A percentile compares a stretch with the other conserved stretches of the same genome.
These are phyloP conservation scores for Isichthys henryi DNA, from an alignment of 2,113 vertebrate species.

Conservation along the genomic window DNA sequence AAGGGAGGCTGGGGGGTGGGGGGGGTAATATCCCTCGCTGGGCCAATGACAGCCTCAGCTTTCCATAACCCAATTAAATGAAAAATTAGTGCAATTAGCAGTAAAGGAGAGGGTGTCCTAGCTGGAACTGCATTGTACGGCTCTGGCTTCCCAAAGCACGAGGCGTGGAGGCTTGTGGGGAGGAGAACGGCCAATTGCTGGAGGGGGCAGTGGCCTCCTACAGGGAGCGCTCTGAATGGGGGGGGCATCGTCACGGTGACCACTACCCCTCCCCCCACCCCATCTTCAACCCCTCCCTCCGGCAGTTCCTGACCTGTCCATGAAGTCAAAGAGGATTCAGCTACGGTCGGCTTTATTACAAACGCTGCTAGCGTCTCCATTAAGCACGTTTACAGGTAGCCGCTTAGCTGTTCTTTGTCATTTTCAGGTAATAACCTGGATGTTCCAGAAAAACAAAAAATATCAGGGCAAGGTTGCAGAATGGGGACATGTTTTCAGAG, in stretches of 20 bases:
- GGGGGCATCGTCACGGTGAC: slow-evolving; percentile 1
- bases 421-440: neutral
- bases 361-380: neutral
- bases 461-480: neutral
- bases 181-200: neutral
- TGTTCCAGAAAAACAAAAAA: neutral
- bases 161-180: neutral
- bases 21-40: neutral
- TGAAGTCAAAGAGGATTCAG: neutral
- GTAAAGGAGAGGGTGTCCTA: slow-evolving; percentile 19
- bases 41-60: neutral
- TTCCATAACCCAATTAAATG: slow-evolving; percentile 25
- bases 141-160: slow-evolving; percentile 7
- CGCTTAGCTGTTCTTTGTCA: neutral
- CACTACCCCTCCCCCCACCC: neutral
- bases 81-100: slow-evolving; percentile 27
- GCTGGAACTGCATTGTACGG: neutral
- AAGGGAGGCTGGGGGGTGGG: neutral
- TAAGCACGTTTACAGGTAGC: neutral
- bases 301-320: neutral
- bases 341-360: neutral
- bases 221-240: neutral
- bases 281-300: neutral
- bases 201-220: neutral
- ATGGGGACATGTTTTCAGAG: neutral